Base-by-base conservation (phyloP, 2,888 invertebrate species). In the Callosobruchus maculatus region DNA sequence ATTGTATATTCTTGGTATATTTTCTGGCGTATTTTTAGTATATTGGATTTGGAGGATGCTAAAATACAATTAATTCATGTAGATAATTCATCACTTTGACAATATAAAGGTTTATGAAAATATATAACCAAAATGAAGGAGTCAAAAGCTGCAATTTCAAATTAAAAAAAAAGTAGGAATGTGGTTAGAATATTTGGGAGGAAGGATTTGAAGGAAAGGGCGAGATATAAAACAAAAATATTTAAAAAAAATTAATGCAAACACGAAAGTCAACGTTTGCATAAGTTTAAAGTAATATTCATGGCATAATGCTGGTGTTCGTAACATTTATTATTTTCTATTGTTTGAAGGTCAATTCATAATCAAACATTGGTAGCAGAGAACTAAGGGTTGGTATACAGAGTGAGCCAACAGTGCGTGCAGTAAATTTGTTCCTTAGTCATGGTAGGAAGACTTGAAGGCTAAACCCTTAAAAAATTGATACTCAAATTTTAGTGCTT, bases 1-100 rank as follows among this genome's bases (percentile, higher is more conserved):
- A 77, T 75, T 75, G 75, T 75, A 77, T 73, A 75, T 74, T 77
- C 78, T 78, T 77, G 78, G 77, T 76, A 76, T 75, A 75, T 77
- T 76, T 77, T 76, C 75, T 76, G 76, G 76, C 73, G 73, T 73
- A 70, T 77, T 73, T 71, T 78, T 77, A 78, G 77, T 74, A 78
- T 74, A 74, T 77, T 73, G 77, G 74, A 75, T 78, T 78, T 76
- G 77, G 71, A 68, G 77, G 20, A 26, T 74, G 77, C 78, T 78
- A 78, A 77, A 78, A 78, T 77, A 77, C 21, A 21, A 68, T 68
- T 13, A 68, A 68, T 21, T 68, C 68, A 68, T 68, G 9, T 22
- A 68, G 68, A 22, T 68, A 21, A 68, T 75, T 66, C 26, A 67
- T 31, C 30, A 26, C 21, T 70, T 21, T 21, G 22, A 21, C 18